Percentiles rank a stretch among this genome's conserved stretches.
Evolutionary conservation across 2,797 vertebrate genomes (phyloP).

Genomic region (Crocidura indochinensis): DNA sequence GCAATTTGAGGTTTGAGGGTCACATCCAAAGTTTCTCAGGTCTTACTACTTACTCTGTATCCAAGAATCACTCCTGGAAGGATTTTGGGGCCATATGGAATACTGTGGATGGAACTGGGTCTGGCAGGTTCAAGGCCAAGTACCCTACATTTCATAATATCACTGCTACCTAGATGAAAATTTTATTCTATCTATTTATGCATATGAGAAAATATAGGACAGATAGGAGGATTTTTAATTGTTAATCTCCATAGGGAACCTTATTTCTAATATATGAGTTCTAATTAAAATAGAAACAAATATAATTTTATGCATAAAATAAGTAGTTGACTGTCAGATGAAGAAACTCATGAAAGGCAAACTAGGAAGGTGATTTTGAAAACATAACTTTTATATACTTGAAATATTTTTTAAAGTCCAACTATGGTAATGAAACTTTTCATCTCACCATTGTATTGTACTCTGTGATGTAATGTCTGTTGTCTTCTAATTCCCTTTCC

Average conservation of each 20-base stretch:
- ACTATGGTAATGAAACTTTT: neutral
- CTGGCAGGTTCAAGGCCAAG: no score
- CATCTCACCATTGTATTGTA: slow-evolving; percentile 1
- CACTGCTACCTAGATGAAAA: neutral
- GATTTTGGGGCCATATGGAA: no score
- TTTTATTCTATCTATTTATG: neutral
- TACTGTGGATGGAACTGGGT: no score
- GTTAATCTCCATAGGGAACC: slow-evolving; percentile 42
- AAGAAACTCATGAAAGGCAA: slow-evolving; percentile 35
- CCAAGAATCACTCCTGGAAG: no score
- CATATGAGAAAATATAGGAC: slow-evolving; percentile 14
- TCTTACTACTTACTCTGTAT: no score
- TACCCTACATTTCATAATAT: no score
- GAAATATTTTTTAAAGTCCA: slow-evolving; percentile 21
- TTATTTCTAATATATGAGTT: neutral
- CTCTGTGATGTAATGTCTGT: neutral
- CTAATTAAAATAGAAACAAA: slow-evolving; percentile 62
- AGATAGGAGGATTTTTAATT: slow-evolving; percentile 11
- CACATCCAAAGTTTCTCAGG: no score
- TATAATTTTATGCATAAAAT: slow-evolving; percentile 27
- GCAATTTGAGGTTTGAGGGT: neutral
- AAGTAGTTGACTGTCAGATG: slow-evolving; percentile 7
- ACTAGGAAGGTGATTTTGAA: slow-evolving; percentile 58
- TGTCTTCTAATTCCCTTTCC: slow-evolving; percentile 16
- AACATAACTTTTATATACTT: neutral